phyloP scores from a whole-genome alignment of 2,113 vertebrate genomes.

The Zosterops pallidus region DNA sequence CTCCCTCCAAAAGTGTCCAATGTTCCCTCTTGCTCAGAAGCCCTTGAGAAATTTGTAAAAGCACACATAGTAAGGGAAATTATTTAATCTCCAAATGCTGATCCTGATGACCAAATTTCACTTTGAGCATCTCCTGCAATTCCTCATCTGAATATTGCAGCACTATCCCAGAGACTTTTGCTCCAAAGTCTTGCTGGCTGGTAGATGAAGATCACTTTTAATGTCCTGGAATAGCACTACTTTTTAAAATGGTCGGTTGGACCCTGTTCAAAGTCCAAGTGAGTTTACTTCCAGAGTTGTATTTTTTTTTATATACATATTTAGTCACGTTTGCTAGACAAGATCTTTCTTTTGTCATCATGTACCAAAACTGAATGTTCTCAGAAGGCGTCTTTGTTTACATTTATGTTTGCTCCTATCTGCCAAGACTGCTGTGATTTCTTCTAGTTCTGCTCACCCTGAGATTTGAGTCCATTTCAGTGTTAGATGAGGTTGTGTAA shows the following conservation, averaged over 20 bases:
- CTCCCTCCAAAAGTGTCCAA: neutral
- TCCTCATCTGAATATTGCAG: neutral
- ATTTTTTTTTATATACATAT: neutral
- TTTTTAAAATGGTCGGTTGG: neutral
- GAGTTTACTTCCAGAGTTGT: neutral
- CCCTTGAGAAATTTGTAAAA: neutral
- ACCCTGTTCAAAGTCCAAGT: neutral
- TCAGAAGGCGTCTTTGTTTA: neutral
- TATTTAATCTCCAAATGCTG: neutral
- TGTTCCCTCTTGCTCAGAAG: neutral
- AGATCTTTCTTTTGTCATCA: neutral
- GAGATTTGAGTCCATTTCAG: neutral
- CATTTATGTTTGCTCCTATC: neutral
- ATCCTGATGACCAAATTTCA: neutral
- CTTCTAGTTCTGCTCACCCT: neutral
- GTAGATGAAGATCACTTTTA: neutral
- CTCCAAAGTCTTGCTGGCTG: neutral
- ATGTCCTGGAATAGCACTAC: too few relatives aligned
- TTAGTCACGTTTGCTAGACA: neutral
- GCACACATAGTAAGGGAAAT: neutral
- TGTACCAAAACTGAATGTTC: neutral
- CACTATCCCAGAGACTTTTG: rapidly evolving
- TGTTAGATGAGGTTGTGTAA: neutral
- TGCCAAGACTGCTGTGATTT: neutral
- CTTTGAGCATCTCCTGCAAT: neutral